Base-by-base conservation (phyloP, 2,888 invertebrate genomes). In the Pristionchus arcanus region DNA sequence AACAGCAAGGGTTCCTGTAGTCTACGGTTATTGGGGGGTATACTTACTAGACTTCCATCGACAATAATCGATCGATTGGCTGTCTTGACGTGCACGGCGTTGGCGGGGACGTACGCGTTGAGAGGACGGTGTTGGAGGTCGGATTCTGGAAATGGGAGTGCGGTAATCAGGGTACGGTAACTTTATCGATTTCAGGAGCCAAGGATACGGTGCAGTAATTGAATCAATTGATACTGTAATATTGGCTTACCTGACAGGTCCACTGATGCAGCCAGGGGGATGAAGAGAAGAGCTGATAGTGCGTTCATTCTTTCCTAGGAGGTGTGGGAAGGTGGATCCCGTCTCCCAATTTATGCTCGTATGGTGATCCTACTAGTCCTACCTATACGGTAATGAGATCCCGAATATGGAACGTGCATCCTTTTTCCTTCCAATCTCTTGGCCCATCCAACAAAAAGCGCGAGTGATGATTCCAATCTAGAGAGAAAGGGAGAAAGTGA, bases 11-110 rank as follows among this genome's bases (percentile, higher is more conserved):
- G 15, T 9, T 81, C 49, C 49, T 15, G 49, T 81, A 81, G n/a
- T 15, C 1, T 5, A 5, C 42, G 42, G 9, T 9, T 42, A 42
- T 5, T 42, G 42, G 42, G 42, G 3, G 9, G 42, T 5, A 42
- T 9, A 42, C 74, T 2, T 49, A 81, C 81, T 1, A 25, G 21
- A 19, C 21, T 81, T 28, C 28, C n/a, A 3, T 53, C 28, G 3
- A 81, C 49, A 28, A 42, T 28, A 9, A 53, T 34, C 55, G 87
- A 88, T 55, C 74, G 71, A 55, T 88, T 88, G 34, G 71, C 74
- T 11, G 53, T 25, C 55, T 88, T 88, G 55, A 88, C 87, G 55
- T 88, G 87, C 5, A 88, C 34, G 21, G 87, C 87, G 16, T 88
- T 88, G 9, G 87, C 87, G 31, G 87, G 53, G 16, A 88, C 87